phyloP scores from a whole-genome alignment of 2,113 vertebrate genomes.

The Campylomormyrus numenius region DNA sequence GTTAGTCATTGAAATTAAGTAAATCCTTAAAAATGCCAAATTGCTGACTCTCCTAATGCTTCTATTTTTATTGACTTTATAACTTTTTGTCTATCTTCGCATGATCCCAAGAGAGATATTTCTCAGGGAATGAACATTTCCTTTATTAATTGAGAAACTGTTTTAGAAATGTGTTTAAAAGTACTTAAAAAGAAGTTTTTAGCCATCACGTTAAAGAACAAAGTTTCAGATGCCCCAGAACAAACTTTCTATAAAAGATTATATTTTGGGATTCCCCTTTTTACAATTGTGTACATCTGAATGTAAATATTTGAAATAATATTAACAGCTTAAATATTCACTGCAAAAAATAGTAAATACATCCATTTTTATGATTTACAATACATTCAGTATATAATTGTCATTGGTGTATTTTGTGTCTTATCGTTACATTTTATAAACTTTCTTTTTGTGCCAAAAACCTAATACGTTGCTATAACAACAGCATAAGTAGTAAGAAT shows the following conservation, averaged over 20 bases:
- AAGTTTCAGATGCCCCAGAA: not conserved
- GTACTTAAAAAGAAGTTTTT: not conserved
- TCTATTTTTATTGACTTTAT: not conserved
- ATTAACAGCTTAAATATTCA: conserved; percentile 26
- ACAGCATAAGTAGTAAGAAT: conserved; percentile 39
- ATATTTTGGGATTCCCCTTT: not conserved
- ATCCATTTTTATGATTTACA: conserved; percentile 16
- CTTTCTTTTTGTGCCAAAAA: conserved; percentile 53
- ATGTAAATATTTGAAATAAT: conserved; percentile 33
- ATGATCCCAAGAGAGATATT: conserved; percentile 7
- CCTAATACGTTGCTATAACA: conserved; percentile 54
- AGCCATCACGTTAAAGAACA: not conserved
- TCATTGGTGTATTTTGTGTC: conserved; percentile 18
- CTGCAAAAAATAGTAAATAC: conserved; percentile 9
- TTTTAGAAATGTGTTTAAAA: not conserved
- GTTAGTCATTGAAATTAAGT: not conserved
- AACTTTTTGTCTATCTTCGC: not conserved
- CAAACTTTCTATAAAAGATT: not conserved
- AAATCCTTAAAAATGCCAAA: not conserved
- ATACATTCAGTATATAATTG: conserved; percentile 16
- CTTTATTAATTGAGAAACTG: not conserved
- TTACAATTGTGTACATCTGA: conserved; percentile 18
- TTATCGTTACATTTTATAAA: conserved; percentile 33
- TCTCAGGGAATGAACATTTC: conserved; percentile 7
- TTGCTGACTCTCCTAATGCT: not conserved